Evolutionary conservation across 2,113 vertebrate species (phyloP), one percentile per base, ranked within the genome.

Genomic region (Embiotoca jacksoni): DNA sequence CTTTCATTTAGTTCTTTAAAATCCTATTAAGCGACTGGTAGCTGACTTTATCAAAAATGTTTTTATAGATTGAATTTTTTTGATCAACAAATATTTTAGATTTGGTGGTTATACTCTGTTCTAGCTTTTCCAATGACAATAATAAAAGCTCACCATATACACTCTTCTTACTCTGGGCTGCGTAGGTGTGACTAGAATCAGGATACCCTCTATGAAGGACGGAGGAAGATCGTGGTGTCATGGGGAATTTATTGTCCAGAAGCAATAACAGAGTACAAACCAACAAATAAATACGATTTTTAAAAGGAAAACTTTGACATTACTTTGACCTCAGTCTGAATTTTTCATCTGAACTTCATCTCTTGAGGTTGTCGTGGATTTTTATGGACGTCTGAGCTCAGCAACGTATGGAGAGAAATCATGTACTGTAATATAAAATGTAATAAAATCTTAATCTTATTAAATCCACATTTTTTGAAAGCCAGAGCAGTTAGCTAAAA

Each of bases 361-460:
- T 47, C 32, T 32, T 15, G 13, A 69, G 37, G 41, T 3, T 60
- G 41, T 55, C 10, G n/a, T n/a, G 47, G 7, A 63, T 35, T 75
- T 67, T n/a, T 23, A 81, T 36, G 11, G 54, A 54, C 41, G 46
- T 66, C 56, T 71, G 68, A 77, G n/a, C 10, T 57, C 54, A 54
- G 69, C 16, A 23, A 14, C 10, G 41, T 30, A 11, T 32, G 55
- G 14, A 72, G 10, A 53, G 61, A 55, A 72, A 62, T 31, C 16
- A 47, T 41, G 23, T 33, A 15, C 37, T 8, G 8, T 49, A 16
- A 41, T 59, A 50, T 67, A 47, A 55, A 79, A 82, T 14, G 44
- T 31, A 59, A 73, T 64, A 69, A 78, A 84, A 72, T 60, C 49
- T 49, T 47, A 9, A 55, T 80, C 23, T 23, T 23, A 69, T 72